phyloP scores from a whole-genome alignment of 2,888 invertebrate species.

The Eubasilissa splendida region DNA sequence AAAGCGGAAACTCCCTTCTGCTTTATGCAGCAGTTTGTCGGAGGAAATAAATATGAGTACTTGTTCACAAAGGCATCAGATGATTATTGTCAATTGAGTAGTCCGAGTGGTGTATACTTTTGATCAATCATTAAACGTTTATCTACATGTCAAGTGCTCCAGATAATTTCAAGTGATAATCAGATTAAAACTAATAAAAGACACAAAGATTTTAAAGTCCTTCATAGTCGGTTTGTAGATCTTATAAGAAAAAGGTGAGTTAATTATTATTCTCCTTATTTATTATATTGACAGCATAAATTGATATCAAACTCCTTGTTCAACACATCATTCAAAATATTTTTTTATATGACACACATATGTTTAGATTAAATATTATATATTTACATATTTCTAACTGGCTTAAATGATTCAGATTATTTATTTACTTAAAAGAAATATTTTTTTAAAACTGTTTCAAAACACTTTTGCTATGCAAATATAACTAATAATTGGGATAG shows the following conservation, averaged over 20 bases:
- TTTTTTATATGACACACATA: too few species aligned
- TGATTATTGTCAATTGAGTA: slow-evolving; percentile 24
- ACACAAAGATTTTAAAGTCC: background rate
- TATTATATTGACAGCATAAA: too few species aligned
- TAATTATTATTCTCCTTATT: background rate
- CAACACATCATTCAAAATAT: too few species aligned
- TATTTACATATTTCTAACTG: too few species aligned
- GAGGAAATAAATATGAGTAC: slow-evolving; percentile 28
- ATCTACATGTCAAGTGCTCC: background rate
- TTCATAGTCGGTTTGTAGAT: slow-evolving; percentile 13
- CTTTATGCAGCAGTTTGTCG: background rate
- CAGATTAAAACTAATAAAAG: slow-evolving; percentile 22
- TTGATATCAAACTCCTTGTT: too few species aligned
- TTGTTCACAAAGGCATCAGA: background rate
- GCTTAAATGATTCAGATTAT: too few species aligned
- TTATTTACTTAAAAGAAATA: too few species aligned
- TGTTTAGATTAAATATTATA: too few species aligned
- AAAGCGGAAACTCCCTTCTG: slow-evolving; percentile 41
- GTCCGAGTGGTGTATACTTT: background rate
- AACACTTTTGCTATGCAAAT: too few species aligned
- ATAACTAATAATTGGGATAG: too few species aligned
- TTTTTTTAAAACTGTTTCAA: too few species aligned
- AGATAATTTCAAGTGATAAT: slow-evolving; percentile 18
- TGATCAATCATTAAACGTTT: background rate
- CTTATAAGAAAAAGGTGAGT: slow-evolving; percentile 31